phyloP scores from a whole-genome alignment of 92 coral and sea anemone genomes.

The Bergia sp. region DNA sequence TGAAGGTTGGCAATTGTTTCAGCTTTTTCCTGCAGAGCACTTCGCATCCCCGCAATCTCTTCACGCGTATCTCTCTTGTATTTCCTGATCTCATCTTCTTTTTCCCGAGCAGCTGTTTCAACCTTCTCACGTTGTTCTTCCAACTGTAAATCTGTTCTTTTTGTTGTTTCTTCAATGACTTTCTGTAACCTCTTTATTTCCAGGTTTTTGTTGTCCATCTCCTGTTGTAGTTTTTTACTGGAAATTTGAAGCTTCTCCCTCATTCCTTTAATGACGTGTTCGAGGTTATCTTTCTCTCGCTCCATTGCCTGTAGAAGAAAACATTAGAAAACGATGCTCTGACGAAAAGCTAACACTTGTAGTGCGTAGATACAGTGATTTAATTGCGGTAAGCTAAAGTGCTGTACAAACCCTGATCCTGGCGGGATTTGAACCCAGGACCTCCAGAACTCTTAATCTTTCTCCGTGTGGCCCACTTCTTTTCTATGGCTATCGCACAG shows the following conservation, averaged over 20 bases:
- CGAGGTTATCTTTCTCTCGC: not conserved
- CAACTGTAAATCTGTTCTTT: not conserved
- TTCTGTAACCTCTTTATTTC: constrained; percentile 23
- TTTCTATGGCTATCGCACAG: too few relatives aligned
- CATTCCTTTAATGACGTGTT: not conserved
- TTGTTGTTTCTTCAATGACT: not conserved
- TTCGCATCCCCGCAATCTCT: not conserved
- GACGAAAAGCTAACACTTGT: not conserved
- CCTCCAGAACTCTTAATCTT: too few relatives aligned
- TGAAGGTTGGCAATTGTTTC: not conserved
- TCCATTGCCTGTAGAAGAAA: not conserved
- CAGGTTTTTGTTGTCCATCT: not conserved
- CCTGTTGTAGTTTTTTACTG: not conserved
- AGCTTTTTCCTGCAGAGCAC: not conserved
- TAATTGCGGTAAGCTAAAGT: too few relatives aligned
- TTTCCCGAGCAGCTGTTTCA: not conserved
- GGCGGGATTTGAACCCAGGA: too few relatives aligned
- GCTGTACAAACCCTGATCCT: too few relatives aligned
- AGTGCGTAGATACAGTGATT: too few relatives aligned
- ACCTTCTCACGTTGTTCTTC: not conserved
- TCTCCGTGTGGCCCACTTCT: too few relatives aligned
- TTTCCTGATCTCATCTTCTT: not conserved
- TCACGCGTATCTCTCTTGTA: not conserved
- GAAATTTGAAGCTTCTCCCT: not conserved
- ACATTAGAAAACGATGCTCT: not conserved